Evolutionary conservation across 2,113 vertebrate genomes (phyloP).

Genomic region (Camelus bactrianus): DNA sequence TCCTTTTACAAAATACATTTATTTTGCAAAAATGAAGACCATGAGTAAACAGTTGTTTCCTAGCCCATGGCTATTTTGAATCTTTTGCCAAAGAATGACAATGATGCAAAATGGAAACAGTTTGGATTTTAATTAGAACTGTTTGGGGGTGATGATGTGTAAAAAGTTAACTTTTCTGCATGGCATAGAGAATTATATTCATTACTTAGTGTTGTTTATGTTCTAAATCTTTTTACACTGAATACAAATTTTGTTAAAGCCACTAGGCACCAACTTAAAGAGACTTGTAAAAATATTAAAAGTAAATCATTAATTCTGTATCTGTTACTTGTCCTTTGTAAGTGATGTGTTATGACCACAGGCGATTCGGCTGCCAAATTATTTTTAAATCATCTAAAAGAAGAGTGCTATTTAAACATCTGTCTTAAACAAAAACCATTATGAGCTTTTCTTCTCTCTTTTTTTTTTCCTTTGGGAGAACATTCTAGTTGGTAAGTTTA

Average conservation of each 20-base stretch:
- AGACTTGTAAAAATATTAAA: slow-evolving; percentile 72
- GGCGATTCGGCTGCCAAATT: slow-evolving; percentile 61
- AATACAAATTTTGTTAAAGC: slow-evolving; percentile 62
- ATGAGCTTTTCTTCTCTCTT: slow-evolving; percentile 1
- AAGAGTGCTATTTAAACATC: slow-evolving; percentile 75
- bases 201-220: slow-evolving; percentile 60
- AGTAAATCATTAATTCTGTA: slow-evolving; percentile 62
- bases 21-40: slow-evolving; percentile 81
- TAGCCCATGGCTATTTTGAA: slow-evolving; percentile 71
- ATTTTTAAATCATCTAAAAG: slow-evolving; percentile 74
- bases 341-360: slow-evolving; percentile 19
- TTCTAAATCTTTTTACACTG: slow-evolving; percentile 68
- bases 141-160: slow-evolving; percentile 63
- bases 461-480: slow-evolving; percentile 62
- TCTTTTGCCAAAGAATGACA: slow-evolving; percentile 81
- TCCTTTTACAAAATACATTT: slow-evolving; percentile 81
- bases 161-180: slow-evolving; percentile 73
- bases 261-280: slow-evolving; percentile 26
- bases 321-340: slow-evolving; percentile 72
- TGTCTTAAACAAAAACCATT: slow-evolving; percentile 65
- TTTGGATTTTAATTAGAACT: slow-evolving; percentile 72
- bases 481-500: slow-evolving; percentile 73
- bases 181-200: slow-evolving; percentile 60
- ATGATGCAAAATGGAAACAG: slow-evolving; percentile 64
- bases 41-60: slow-evolving; percentile 71